A percentile compares a stretch with the other conserved stretches of the same genome.
phyloP scores from a whole-genome alignment of 92 coral and sea anemone species.

The Zoanthus sociatus region DNA sequence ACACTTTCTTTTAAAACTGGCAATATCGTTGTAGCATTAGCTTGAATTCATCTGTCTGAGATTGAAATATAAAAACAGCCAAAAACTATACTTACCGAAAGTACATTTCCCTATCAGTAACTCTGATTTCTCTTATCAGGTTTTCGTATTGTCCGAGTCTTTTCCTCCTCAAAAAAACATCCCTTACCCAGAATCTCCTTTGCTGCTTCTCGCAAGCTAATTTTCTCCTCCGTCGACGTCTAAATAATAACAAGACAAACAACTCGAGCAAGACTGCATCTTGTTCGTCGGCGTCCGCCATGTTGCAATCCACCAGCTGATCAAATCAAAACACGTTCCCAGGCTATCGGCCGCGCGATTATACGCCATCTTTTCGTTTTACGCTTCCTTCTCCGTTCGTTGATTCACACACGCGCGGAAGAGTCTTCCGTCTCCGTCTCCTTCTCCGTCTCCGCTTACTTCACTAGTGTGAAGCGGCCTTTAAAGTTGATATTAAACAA shows the following conservation, averaged over 20 bases:
- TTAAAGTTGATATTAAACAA: conserved; percentile 2
- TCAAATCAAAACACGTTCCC: neutral
- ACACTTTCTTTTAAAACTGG: conserved; percentile 3
- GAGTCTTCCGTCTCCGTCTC: too few species aligned
- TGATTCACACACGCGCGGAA: too few species aligned
- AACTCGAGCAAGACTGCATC: neutral
- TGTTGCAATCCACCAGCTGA: conserved; percentile 18
- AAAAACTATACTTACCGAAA: conserved; percentile 2
- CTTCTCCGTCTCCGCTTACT: too few species aligned
- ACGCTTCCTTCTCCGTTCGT: too few species aligned
- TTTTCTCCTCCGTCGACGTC: conserved; percentile 4
- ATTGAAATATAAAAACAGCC: neutral
- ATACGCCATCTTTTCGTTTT: conserved; percentile 29
- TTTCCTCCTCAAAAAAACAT: neutral
- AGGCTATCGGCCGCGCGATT: conserved; percentile 2
- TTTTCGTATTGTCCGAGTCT: conserved; percentile 3
- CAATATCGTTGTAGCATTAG: conserved; percentile 4
- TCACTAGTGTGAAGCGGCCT: neutral
- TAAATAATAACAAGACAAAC: neutral
- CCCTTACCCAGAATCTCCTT: neutral
- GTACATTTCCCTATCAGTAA: conserved; percentile 4
- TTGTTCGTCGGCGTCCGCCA: neutral
- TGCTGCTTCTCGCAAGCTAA: conserved; percentile 1
- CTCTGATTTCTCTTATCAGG: neutral
- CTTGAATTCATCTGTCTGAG: neutral